These are phyloP conservation scores for Coendou prehensilis DNA, from an alignment of 2,797 vertebrate species.

Conservation along the genomic window DNA sequence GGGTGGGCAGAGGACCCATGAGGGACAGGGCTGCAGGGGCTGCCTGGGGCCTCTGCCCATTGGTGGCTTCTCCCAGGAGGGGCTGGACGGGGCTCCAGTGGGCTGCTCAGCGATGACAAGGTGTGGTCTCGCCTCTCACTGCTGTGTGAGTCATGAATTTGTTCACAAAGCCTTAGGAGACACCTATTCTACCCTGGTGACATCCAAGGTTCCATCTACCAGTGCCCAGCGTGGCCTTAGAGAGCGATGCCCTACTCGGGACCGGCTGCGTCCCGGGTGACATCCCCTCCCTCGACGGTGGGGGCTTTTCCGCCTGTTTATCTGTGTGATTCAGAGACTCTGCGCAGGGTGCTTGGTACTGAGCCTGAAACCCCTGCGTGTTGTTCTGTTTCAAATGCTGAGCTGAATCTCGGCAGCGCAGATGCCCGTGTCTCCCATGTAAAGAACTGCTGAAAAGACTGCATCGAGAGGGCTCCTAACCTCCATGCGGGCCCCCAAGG, in stretches of 20 bases:
- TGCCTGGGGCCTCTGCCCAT: rapidly evolving
- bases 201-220: rapidly evolving
- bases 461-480: neutral
- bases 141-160: neutral
- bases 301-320: rapidly evolving
- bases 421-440: neutral
- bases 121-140: neutral
- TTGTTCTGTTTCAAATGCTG: neutral
- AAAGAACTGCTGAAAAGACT: no score
- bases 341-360: neutral
- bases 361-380: neutral
- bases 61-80: neutral
- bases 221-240: rapidly evolving
- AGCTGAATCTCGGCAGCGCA: no score
- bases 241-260: rapidly evolving
- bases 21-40: rapidly evolving
- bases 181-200: neutral
- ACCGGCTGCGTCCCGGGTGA: rapidly evolving
- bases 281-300: rapidly evolving
- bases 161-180: neutral
- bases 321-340: rapidly evolving
- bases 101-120: neutral
- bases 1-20: neutral
- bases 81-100: no score
- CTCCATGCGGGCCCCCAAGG: neutral